Base-by-base conservation (phyloP, 2,888 invertebrate genomes). In the Ennomos quercinarius region DNA sequence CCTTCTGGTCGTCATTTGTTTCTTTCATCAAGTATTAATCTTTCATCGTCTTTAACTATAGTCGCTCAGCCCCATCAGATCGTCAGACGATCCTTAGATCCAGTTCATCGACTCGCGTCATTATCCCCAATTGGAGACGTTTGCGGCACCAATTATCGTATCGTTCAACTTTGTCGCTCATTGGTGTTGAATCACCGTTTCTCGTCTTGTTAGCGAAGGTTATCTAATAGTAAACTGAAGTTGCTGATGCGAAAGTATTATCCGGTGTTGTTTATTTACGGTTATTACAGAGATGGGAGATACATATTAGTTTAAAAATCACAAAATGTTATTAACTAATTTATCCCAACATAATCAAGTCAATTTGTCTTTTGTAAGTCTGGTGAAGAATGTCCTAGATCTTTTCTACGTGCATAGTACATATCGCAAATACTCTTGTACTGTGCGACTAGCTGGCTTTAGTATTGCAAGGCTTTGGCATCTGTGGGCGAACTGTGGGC, bases 401-500 rank as follows among this genome's bases (percentile, higher is more conserved):
- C n/a, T 39, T 39, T 43, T 37, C 40, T 35, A 48, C 52, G 38
- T 35, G 37, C 41, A 45, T 10, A 53, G 60, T 12, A 35, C 48
- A 49, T 69, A 65, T 69, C 62, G 65, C 66, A 69, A 68, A 62
- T 48, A n/a, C 40, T 49, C 45, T 44, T 36, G 55, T 42, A 38
- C 43, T 38, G 44, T 9, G 46, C 53, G 61, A 64, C 62, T 57
- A 50, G 63, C 62, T 57, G 48, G 63, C 61, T 67, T 67, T 68
- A 84, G 84, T 86, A 83, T 85, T 80, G 87, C 88, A 91, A 90
- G 90, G 87, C 83, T 87, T 77, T 72, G 17, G 66, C 52, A 60
- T 45, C 53, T 57, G 91, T 89, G 78, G 91, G 91, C 72, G 86
- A 77, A 67, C 66, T 68, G 91, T 90, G 88, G 91, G 91, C 72